Base-by-base conservation (phyloP, 2,888 invertebrate species). In the Amphipyra tragopoginis region DNA sequence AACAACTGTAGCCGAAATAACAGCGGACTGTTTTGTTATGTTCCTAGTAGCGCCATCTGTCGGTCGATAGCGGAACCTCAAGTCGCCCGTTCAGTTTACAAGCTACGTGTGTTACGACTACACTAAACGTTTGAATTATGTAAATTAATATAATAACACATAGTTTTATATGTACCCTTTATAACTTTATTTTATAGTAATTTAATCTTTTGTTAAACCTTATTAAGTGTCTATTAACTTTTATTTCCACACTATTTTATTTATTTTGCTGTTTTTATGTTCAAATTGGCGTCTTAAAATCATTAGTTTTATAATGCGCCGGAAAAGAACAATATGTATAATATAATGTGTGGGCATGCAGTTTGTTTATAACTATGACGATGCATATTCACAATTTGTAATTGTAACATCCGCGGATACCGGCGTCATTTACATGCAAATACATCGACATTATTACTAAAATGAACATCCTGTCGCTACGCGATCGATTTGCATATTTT, bases 401-500 rank as follows among this genome's bases (percentile, higher is more conserved):
- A 89, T 88, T 89, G 88, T 89, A 83, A 88, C 91, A 91, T 92
- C 90, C 91, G 88, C 91, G 89, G 91, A 91, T 88, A 89, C 86
- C 80, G 85, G 81, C 84, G 84, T 88, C 84, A 94, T 94, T 94
- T 91, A 93, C 91, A 94, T 94, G 93, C 90, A 91, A 93, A 94
- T 93, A 90, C 89, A 84, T 87, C 83, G 86, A 83, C 90, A 88
- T 91, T 91, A 92, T 90, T 90, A 93, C 91, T 85, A 93, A 94
- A 93, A 92, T 89, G 91, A 89, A 85, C 93, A 92, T 94, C 94
- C 94, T 92, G 93, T 86, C 86, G 83, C 83, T 77, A 71, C 82
- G 82, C 90, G 86, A 93, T 94, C 89, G 93, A 94, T 94, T 94
- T 93, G 94, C 94, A 94, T 94, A 93, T 94, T 93, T 94, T 91